These are phyloP conservation scores for Asarcornis scutulata DNA, from an alignment of 2,113 vertebrate genomes.

Conservation along the genomic window DNA sequence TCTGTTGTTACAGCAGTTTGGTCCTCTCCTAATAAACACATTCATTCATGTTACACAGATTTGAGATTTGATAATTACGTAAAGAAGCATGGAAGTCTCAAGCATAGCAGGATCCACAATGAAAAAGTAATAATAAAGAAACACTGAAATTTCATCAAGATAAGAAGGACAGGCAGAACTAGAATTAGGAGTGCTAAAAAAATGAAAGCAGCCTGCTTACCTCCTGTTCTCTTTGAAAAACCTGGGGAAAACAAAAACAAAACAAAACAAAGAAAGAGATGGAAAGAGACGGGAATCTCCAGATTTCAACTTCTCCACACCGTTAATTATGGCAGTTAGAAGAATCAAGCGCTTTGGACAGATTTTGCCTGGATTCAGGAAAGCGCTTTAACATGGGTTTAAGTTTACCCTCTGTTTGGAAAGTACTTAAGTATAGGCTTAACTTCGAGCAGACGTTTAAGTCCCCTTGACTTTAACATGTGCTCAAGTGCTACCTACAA, in stretches of 20 bases:
- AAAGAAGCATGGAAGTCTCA: not conserved
- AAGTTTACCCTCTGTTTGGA: constrained; percentile 70
- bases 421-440: constrained; percentile 70
- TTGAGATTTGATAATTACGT: not conserved
- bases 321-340: constrained; percentile 56
- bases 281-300: not conserved
- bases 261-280: not conserved
- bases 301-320: constrained; percentile 12
- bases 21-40: not conserved
- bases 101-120: not conserved
- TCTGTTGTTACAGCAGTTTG: not conserved
- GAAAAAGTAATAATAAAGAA: not conserved
- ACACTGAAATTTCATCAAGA: not conserved
- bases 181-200: not conserved
- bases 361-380: constrained; percentile 65
- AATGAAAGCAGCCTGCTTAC: not conserved
- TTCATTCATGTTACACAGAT: not conserved
- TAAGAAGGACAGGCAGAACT: not conserved
- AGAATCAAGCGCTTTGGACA: constrained; percentile 59
- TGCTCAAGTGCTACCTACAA: constrained; percentile 67
- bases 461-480: constrained; percentile 70
- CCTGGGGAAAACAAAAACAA: not conserved
- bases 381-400: constrained; percentile 69
- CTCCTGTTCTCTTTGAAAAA: not conserved
- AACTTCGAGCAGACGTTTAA: constrained; percentile 67